Evolutionary conservation across 2,888 invertebrate genomes (phyloP).

Genomic region (Drosophila picticornis): DNA sequence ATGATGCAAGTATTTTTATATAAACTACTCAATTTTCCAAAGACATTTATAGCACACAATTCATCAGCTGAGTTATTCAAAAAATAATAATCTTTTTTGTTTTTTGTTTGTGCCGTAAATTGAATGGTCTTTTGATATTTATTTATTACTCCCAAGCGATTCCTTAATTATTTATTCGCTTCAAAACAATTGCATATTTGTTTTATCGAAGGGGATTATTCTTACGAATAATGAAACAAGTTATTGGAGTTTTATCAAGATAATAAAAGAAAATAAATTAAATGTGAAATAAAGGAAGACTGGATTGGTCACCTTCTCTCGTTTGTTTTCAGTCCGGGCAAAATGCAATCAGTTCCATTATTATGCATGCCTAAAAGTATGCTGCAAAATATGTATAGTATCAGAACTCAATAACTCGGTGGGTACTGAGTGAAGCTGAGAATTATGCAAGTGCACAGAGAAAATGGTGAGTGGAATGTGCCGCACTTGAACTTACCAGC

Average conservation of each 20-base stretch:
- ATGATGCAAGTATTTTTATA: not conserved
- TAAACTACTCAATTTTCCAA: not conserved
- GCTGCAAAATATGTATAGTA: slow-evolving; percentile 9
- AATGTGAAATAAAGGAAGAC: not conserved
- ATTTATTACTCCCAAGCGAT: not conserved
- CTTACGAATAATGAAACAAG: not conserved
- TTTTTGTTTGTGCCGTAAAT: not conserved
- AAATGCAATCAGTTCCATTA: not conserved
- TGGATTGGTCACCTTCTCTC: not conserved
- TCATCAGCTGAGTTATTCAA: not conserved
- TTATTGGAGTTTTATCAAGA: not conserved
- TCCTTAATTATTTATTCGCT: not conserved
- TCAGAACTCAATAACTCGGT: not conserved
- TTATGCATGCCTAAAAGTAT: slow-evolving; percentile 28
- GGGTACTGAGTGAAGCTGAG: slow-evolving; percentile 4
- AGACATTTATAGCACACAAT: not conserved
- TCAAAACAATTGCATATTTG: not conserved
- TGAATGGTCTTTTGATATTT: not conserved
- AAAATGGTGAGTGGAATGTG: slow-evolving; percentile 29
- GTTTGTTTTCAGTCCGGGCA: not conserved
- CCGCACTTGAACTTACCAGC: slow-evolving; percentile 61
- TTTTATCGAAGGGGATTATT: not conserved
- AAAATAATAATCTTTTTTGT: not conserved
- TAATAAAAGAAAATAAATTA: not conserved
- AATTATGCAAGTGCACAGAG: slow-evolving; percentile 29